Percentiles rank a stretch among this genome's conserved stretches.
phyloP scores from a whole-genome alignment of 2,888 invertebrate genomes.

The Deladenus siricidicola region DNA sequence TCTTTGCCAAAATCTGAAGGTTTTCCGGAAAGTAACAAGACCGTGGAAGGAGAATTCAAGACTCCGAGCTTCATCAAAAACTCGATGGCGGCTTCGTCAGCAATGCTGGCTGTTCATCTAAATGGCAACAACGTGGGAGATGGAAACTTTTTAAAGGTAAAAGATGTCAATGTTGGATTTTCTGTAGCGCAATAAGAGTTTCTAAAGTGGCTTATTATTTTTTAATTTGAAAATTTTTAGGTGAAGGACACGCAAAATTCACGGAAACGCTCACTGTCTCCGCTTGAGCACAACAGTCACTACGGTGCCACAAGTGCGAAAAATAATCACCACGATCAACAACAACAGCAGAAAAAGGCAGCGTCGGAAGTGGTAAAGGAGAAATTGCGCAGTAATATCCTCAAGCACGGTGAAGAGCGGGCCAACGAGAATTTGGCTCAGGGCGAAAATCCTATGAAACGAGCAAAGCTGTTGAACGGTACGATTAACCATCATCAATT shows the following conservation, averaged over 20 bases:
- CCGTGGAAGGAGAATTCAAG: too few relatives aligned
- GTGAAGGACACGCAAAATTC: background rate
- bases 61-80: too few relatives aligned
- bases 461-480: background rate
- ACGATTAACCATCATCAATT: background rate
- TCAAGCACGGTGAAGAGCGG: conserved; percentile 4
- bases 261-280: background rate
- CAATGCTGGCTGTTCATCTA: too few relatives aligned
- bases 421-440: background rate
- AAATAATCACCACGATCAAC: background rate
- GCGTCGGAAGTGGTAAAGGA: conserved; percentile 18
- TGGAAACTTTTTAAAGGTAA: too few relatives aligned
- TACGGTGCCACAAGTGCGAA: background rate
- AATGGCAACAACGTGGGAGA: too few relatives aligned
- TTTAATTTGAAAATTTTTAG: too few relatives aligned
- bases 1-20: too few relatives aligned
- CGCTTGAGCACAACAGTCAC: background rate
- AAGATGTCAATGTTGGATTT: too few relatives aligned
- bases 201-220: too few relatives aligned
- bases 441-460: background rate
- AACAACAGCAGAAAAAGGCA: conserved; percentile 3
- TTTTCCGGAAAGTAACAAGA: too few relatives aligned
- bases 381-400: conserved; percentile 16
- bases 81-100: too few relatives aligned
- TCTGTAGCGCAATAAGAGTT: too few relatives aligned